phyloP scores from a whole-genome alignment of 2,888 invertebrate species.

The Geotrupes spiniger region DNA sequence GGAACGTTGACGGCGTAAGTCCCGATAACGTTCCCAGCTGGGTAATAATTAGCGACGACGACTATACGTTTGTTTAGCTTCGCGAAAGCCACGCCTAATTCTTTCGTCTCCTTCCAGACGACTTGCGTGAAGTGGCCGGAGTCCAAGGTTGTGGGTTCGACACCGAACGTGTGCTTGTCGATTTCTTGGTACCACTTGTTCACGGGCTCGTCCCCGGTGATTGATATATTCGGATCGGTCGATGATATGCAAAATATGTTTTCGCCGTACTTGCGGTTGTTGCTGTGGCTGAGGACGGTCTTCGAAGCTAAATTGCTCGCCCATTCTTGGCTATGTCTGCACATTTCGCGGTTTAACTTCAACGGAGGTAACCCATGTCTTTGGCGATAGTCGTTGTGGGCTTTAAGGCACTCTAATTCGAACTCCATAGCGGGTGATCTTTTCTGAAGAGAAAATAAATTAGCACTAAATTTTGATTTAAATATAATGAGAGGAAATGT shows the following conservation, averaged over 20 bases:
- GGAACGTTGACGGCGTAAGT: constrained; percentile 71
- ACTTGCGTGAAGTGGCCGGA: constrained; percentile 76
- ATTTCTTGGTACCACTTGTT: constrained; percentile 77
- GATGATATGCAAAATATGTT: constrained; percentile 71
- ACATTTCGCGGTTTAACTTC: constrained; percentile 56
- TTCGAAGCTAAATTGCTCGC: constrained; percentile 54
- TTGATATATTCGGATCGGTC: constrained; percentile 61
- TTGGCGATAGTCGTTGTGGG: constrained; percentile 58
- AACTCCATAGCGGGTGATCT: constrained; percentile 40
- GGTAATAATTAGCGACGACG: constrained; percentile 87
- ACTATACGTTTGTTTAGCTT: constrained; percentile 66
- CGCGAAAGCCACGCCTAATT: constrained; percentile 74
- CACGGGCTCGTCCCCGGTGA: constrained; percentile 66
- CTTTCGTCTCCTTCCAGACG: constrained; percentile 74
- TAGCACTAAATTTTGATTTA: too few relatives aligned
- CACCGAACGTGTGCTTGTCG: constrained; percentile 65
- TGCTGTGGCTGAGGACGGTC: constrained; percentile 57
- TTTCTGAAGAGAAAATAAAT: constrained; percentile 32
- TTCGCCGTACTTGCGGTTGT: constrained; percentile 60
- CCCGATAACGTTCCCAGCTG: constrained; percentile 81
- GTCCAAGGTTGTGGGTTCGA: constrained; percentile 61
- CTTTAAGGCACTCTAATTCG: constrained; percentile 53
- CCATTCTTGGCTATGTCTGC: constrained; percentile 54
- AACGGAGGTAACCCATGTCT: constrained; percentile 58
- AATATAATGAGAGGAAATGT: too few relatives aligned